phyloP scores from a whole-genome alignment of 1,140 invertebrate genomes.

The Cotesia chilonis region DNA sequence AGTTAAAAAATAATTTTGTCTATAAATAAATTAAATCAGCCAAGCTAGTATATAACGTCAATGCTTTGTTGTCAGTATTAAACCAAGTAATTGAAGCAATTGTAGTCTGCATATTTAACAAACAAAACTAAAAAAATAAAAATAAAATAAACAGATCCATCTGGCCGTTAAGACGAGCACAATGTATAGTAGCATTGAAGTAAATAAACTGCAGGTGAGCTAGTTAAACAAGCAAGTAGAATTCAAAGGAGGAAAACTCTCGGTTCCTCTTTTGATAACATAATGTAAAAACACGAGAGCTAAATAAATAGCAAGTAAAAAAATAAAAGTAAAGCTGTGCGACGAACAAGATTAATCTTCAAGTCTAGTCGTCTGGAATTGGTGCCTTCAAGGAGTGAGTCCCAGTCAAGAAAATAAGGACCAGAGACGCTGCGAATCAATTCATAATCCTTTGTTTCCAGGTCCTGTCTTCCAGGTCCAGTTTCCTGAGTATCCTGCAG shows the following conservation, averaged over 20 bases:
- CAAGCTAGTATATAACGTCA: too few relatives aligned
- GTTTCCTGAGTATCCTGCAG: constrained; percentile 65
- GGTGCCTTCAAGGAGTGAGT: constrained; percentile 16
- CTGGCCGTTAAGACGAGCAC: not conserved
- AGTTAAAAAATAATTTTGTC: too few relatives aligned
- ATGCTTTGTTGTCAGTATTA: too few relatives aligned
- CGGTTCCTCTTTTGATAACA: constrained; percentile 1
- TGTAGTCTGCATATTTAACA: too few relatives aligned
- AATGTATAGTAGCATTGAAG: not conserved
- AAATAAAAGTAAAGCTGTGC: not conserved
- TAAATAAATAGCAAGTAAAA: not conserved
- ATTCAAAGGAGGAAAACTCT: not conserved
- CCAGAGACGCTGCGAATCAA: constrained; percentile 25
- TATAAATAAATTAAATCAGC: too few relatives aligned
- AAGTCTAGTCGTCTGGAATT: not conserved
- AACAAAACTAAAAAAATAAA: too few relatives aligned
- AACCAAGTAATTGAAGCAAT: too few relatives aligned
- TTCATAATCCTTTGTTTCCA: constrained; percentile 67
- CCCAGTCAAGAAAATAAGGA: too few relatives aligned
- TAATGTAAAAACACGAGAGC: not conserved
- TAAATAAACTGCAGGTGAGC: not conserved
- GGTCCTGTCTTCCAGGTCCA: constrained; percentile 64
- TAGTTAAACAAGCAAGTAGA: not conserved
- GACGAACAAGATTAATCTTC: constrained; percentile 15
- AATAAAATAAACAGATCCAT: not conserved